Percentiles rank a stretch among this genome's conserved stretches.
phyloP scores from a whole-genome alignment of 2,888 invertebrate genomes.

The Elegia similella region DNA sequence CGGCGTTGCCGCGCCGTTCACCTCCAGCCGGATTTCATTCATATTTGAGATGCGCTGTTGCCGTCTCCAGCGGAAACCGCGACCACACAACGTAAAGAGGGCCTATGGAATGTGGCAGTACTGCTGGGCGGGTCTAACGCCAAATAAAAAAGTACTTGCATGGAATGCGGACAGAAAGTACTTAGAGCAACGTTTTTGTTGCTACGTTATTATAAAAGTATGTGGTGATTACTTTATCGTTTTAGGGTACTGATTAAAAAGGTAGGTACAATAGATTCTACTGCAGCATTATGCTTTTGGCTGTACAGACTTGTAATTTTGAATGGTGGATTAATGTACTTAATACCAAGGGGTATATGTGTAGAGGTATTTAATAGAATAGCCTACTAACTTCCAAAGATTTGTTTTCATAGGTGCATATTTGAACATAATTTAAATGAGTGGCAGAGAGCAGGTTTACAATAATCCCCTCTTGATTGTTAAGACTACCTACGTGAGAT shows the following conservation, averaged over 20 bases:
- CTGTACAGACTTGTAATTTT: background rate
- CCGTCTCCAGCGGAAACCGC: slow-evolving; percentile 80
- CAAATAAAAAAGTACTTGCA: slow-evolving; percentile 63
- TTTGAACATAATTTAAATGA: background rate
- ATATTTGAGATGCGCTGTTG: slow-evolving; percentile 80
- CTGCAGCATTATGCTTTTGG: background rate
- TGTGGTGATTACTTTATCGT: background rate
- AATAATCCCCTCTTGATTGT: background rate
- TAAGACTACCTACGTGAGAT: background rate
- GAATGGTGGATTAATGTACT: too few species aligned
- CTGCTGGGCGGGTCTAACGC: slow-evolving; percentile 75
- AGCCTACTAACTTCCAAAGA: too few species aligned
- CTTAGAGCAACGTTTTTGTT: slow-evolving; percentile 15
- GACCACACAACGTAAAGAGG: slow-evolving; percentile 80
- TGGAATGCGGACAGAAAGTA: slow-evolving; percentile 63
- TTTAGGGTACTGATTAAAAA: background rate
- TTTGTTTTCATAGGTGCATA: background rate
- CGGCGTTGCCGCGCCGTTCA: slow-evolving; percentile 75
- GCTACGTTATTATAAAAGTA: background rate
- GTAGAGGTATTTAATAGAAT: too few species aligned
- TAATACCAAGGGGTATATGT: too few species aligned
- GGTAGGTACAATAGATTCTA: background rate
- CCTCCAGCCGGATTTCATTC: slow-evolving; percentile 79
- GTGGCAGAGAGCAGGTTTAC: background rate
- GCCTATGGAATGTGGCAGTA: slow-evolving; percentile 78